Conservation (phyloP, 2,113 vertebrate genomes). For the Anolis carolinensis region DNA sequence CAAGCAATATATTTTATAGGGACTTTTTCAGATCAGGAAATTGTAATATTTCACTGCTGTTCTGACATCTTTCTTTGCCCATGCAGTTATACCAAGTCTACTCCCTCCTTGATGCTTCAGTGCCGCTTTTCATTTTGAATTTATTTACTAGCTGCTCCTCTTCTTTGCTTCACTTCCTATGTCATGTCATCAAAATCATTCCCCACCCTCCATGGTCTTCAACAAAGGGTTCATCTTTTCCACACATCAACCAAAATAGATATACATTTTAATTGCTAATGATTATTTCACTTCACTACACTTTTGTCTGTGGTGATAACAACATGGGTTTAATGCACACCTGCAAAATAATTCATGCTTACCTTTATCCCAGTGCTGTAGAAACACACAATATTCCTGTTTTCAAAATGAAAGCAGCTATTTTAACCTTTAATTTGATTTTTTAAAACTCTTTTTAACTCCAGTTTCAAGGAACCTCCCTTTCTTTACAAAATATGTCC, state of each 20-base stretch:
- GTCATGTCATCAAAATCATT: background rate
- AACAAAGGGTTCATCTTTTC: background rate
- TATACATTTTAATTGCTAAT: background rate
- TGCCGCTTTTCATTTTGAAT: background rate
- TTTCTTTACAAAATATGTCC: too few species aligned
- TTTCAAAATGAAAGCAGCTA: too few species aligned
- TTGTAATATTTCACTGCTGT: background rate
- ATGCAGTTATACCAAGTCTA: background rate
- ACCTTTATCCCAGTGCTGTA: too few species aligned
- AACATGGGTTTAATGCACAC: background rate
- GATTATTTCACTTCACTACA: background rate
- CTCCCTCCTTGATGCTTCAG: background rate
- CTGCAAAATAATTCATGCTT: too few species aligned
- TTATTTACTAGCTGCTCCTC: background rate
- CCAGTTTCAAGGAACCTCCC: too few species aligned
- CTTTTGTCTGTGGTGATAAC: background rate
- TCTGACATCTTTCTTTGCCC: background rate
- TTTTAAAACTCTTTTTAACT: too few species aligned
- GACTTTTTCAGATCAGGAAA: too few species aligned
- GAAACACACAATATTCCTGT: too few species aligned
- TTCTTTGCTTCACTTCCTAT: background rate
- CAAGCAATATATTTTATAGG: too few species aligned
- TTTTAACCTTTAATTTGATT: too few species aligned
- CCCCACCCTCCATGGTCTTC: slow-evolving; percentile 5
- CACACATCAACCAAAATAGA: background rate